phyloP scores from a whole-genome alignment of 2,888 invertebrate species.

The Agelastica alni region DNA sequence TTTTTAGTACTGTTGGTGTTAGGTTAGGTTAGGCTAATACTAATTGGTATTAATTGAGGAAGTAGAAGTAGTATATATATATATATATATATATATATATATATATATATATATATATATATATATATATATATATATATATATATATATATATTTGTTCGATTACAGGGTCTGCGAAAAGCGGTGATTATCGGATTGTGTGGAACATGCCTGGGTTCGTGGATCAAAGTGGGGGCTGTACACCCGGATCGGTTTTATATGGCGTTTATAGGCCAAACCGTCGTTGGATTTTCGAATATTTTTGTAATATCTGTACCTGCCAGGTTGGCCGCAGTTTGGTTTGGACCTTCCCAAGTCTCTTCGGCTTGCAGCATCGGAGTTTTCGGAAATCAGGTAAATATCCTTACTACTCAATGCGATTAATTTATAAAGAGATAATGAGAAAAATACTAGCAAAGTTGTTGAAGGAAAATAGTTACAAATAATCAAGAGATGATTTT shows the following conservation, averaged over 20 bases:
- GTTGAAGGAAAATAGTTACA: too few species aligned
- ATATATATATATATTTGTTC: neutral
- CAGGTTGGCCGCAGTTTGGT: constrained; percentile 94
- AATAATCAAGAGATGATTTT: too few species aligned
- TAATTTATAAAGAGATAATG: too few species aligned
- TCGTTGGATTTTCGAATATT: constrained; percentile 86
- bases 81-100: neutral
- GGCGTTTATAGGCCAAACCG: constrained; percentile 86
- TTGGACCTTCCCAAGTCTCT: constrained; percentile 93
- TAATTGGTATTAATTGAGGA: too few species aligned
- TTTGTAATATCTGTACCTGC: constrained; percentile 94
- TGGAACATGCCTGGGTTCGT: constrained; percentile 87
- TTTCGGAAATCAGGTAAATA: constrained; percentile 94
- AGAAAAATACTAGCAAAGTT: too few species aligned
- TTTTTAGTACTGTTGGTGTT: too few species aligned
- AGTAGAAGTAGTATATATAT: neutral
- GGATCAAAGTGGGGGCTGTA: constrained; percentile 90
- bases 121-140: neutral
- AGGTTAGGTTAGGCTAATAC: too few species aligned
- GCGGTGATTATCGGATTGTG: constrained; percentile 81
- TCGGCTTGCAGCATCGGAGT: constrained; percentile 97
- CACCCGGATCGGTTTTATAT: constrained; percentile 84
- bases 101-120: neutral
- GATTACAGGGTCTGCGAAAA: constrained; percentile 75
- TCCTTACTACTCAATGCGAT: too few species aligned